Conservation (phyloP, 2,113 vertebrate genomes). For the Mesocricetus auratus region DNA sequence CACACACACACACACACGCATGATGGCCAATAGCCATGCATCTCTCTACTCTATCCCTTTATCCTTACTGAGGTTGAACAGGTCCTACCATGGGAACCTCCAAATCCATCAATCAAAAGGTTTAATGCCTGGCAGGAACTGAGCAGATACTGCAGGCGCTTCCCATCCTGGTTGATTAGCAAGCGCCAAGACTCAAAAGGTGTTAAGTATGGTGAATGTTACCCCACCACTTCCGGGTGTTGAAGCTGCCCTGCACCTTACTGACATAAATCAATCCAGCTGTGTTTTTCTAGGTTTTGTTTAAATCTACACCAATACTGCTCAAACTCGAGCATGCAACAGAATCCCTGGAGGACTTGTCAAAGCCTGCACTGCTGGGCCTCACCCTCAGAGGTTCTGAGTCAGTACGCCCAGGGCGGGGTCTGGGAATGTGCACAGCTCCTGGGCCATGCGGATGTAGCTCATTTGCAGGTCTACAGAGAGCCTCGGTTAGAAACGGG, state of each 20-base stretch:
- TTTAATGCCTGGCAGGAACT: too few species aligned
- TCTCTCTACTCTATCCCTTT: neutral
- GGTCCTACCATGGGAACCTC: neutral
- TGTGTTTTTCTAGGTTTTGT: neutral
- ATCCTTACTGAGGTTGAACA: neutral
- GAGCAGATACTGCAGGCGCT: neutral
- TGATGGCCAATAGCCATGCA: neutral
- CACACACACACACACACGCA: too few species aligned
- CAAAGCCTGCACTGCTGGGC: neutral
- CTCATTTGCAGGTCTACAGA: neutral
- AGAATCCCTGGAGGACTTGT: neutral
- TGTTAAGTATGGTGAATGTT: neutral
- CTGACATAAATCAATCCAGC: neutral
- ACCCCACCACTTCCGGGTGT: neutral
- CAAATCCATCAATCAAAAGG: neutral
- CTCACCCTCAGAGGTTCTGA: constrained; percentile 31
- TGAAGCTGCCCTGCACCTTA: neutral
- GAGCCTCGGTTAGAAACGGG: neutral
- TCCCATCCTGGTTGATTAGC: neutral
- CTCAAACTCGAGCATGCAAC: neutral
- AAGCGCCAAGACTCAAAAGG: neutral
- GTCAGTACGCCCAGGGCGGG: neutral
- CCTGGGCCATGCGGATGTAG: neutral
- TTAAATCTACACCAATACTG: neutral
- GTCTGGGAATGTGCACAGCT: constrained; percentile 36